phyloP scores from a whole-genome alignment of 2,888 invertebrate species.

The Palloptera scutellata region DNA sequence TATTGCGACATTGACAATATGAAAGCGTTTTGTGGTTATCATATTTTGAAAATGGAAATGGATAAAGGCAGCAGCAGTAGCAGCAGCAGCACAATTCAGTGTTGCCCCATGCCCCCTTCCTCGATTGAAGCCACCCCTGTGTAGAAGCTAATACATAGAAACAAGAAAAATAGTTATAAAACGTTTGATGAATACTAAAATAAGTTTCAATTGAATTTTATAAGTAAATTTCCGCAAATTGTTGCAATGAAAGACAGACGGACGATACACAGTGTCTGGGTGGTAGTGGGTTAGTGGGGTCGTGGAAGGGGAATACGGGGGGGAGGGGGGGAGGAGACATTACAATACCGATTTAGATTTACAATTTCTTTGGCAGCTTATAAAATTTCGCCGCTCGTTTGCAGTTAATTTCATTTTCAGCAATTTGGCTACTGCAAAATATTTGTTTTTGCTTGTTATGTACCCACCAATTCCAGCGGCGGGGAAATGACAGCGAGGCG shows the following conservation, averaged over 20 bases:
- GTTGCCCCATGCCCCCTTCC: not conserved
- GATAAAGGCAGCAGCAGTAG: not conserved
- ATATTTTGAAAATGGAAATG: constrained; percentile 2
- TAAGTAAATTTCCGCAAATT: not conserved
- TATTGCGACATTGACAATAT: not conserved
- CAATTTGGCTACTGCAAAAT: not conserved
- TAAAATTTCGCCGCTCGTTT: constrained; percentile 34
- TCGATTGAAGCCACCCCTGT: not conserved
- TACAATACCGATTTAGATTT: not conserved
- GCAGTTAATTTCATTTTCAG: constrained; percentile 29
- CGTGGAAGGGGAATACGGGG: not conserved
- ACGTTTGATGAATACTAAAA: constrained; percentile 58
- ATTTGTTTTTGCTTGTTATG: not conserved
- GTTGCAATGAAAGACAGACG: not conserved
- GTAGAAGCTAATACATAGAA: constrained; percentile 32
- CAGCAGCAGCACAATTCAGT: not conserved
- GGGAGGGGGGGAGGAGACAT: not conserved
- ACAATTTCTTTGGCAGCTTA: constrained; percentile 11
- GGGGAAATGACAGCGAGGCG: too few species aligned
- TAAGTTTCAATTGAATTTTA: constrained; percentile 52
- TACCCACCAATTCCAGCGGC: too few species aligned
- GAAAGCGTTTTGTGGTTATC: too few species aligned
- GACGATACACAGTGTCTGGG: not conserved
- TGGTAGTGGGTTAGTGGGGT: not conserved
- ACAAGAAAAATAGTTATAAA: constrained; percentile 58